Evolutionary conservation across 2,888 invertebrate species (phyloP), one percentile per base, ranked within the genome.

Genomic region (Drosophila fulvimacula): DNA sequence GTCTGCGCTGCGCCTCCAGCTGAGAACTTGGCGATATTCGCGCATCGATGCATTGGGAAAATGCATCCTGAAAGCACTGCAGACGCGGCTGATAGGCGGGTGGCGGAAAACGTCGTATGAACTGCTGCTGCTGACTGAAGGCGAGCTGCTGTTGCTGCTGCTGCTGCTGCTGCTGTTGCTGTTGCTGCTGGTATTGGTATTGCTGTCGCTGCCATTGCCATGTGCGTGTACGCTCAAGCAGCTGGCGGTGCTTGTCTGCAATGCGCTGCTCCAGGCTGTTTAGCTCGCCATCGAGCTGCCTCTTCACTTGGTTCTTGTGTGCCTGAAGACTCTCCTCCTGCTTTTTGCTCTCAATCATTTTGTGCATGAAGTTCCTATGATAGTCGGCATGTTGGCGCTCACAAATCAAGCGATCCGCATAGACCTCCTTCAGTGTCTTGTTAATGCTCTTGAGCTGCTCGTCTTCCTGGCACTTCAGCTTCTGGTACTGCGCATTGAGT

Each of bases 301-400:
- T 38, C 3, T 42, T 67, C 3, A 81, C 9, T 7, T 69, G 39
- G 5, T 36, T 58, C 6, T 57, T 73, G 7, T 69, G 65, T 0
- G 53, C n/a, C 34, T 56, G 57, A 0, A 82, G 64, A 6, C 27
- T 57, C 0, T 69, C 79, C 41, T 89, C 82, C 13, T 63, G 38
- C 19, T 77, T 81, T 30, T 65, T 84, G 27, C 68, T 73, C 7
- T 83, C 59, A 1, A 70, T 39, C 88, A 82, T 87, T 58, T 87
- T 87, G 11, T 58, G 41, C 30, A 69, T 39, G 4, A 77, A 89
- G 9, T 46, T 4, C 7, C 84, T 77, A 19, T 87, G 78, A 32
- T 83, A 73, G 0, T 83, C 88, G 0, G 67, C 84, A 57, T 88
- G 73, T 32, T 82, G 65, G 6, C 82, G 76, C 36, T 81, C 81